A percentile compares a stretch with the other conserved stretches of the same genome.
phyloP scores from a whole-genome alignment of 1,140 invertebrate species.

The Lucilia sericata region DNA sequence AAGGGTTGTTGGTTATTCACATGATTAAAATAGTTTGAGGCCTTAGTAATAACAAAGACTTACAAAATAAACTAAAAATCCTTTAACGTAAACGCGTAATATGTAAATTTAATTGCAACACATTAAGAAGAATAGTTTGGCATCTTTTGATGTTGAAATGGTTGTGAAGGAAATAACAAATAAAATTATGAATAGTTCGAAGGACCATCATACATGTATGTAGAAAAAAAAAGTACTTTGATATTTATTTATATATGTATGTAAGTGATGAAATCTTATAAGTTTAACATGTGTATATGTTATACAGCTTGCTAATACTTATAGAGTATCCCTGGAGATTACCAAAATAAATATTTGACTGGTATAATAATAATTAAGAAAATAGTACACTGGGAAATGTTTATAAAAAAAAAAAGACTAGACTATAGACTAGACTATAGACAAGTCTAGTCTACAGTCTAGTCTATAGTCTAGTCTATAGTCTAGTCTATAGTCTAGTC shows the following conservation, averaged over 20 bases:
- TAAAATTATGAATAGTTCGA: background rate
- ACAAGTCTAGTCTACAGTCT: no score
- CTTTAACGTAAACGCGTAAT: slow-evolving; percentile 17
- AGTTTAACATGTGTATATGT: background rate
- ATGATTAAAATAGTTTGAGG: slow-evolving; percentile 40
- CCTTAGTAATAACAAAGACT: background rate
- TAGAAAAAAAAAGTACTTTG: background rate
- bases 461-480: no score
- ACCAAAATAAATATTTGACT: slow-evolving; percentile 15
- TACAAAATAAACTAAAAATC: background rate
- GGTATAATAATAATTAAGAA: background rate
- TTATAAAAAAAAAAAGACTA: no score
- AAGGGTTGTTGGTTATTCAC: slow-evolving; percentile 29
- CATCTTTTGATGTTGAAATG: slow-evolving; percentile 14
- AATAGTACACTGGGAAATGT: background rate
- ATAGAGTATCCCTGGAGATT: slow-evolving; percentile 6
- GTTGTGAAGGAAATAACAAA: no score
- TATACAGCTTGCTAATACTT: background rate
- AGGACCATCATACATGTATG: background rate
- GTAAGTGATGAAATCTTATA: slow-evolving; percentile 33
- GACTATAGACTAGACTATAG: no score
- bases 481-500: no score
- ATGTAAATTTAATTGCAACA: slow-evolving; percentile 42
- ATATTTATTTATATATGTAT: background rate
- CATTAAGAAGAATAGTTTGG: slow-evolving; percentile 30